phyloP scores from a whole-genome alignment of 2,888 invertebrate species.

The Andrena dorsata region DNA sequence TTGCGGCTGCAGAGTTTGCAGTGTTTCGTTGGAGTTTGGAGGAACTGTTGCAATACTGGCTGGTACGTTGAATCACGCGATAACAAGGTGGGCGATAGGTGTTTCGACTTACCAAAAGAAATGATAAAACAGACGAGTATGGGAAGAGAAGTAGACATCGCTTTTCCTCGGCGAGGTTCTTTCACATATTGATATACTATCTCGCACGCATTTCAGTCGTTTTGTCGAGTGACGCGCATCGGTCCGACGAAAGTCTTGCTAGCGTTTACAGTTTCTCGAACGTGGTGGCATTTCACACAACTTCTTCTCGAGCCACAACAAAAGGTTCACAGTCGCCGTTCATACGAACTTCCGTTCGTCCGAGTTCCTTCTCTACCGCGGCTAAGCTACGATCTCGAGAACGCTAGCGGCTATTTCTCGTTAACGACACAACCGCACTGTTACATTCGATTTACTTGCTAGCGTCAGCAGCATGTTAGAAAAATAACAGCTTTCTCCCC shows the following conservation, averaged over 20 bases:
- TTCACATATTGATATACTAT: slow-evolving; percentile 79
- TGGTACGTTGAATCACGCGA: neutral
- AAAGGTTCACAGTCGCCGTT: too few species aligned
- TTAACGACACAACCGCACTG: neutral
- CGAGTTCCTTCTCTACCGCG: neutral
- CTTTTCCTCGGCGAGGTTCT: slow-evolving; percentile 75
- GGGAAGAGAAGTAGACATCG: slow-evolving; percentile 82
- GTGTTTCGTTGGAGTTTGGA: neutral
- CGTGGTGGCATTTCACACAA: slow-evolving; percentile 44
- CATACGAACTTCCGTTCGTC: neutral
- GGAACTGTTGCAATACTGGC: neutral
- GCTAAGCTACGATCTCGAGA: slow-evolving; percentile 2
- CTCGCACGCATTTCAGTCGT: slow-evolving; percentile 71
- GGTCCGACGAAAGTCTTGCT: slow-evolving; percentile 14
- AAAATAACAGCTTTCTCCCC: neutral
- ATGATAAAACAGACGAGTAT: slow-evolving; percentile 81
- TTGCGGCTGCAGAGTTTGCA: neutral
- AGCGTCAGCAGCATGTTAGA: neutral
- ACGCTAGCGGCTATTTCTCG: neutral
- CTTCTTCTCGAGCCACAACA: neutral
- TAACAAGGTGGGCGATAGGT: neutral
- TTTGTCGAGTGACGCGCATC: slow-evolving; percentile 26
- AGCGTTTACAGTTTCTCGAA: slow-evolving; percentile 19
- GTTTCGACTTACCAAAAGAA: slow-evolving; percentile 81
- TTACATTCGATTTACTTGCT: neutral